Evolutionary conservation across 2,113 vertebrate species (phyloP), one percentile per base, ranked within the genome.

Genomic region (Podiceps cristatus): DNA sequence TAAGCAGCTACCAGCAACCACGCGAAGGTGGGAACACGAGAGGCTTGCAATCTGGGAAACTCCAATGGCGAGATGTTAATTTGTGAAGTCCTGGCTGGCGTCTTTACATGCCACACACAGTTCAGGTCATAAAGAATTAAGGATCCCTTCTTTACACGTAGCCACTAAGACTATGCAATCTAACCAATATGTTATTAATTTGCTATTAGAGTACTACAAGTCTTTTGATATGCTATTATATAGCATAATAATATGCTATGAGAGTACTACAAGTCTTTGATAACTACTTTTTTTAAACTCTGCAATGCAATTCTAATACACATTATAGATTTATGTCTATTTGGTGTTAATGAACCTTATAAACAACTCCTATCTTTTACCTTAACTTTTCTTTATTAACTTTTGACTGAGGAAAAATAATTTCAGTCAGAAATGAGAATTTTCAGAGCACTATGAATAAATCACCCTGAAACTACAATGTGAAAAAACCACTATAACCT

Each of bases 1-100:
- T 62, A 9, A 31, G 31, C 40, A 62, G 49, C 42, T 35, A 66
- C 35, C n/a, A 49, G 20, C 68, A 68, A 25, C 23, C 8, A 1
- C 3, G 5, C 4, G 18, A 84, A n/a, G 35, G 27, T 0, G 1
- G 59, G 52, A 47, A 63, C 25, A 13, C 0, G 12, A 58, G n/a
- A 10, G 40, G n/a, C 7, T n/a, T 13, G 37, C 44, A 6, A 31
- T 14, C 10, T 60, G 60, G 81, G 72, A 50, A 86, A 28, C 4
- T 11, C 40, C 53, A 20, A 2, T 9, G 31, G 2, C 3, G 45
- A 47, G 15, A 17, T 0, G 24, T 14, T 25, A 50, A 90, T 35
- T 56, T 75, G 92, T 24, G 42, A 85, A 90, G 40, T 17, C 76
- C 55, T 66, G 55, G 31, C 27, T 55, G 49, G n/a, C 56, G 37